Base-by-base conservation (phyloP, 2,888 invertebrate genomes). In the Oithona nana region DNA sequence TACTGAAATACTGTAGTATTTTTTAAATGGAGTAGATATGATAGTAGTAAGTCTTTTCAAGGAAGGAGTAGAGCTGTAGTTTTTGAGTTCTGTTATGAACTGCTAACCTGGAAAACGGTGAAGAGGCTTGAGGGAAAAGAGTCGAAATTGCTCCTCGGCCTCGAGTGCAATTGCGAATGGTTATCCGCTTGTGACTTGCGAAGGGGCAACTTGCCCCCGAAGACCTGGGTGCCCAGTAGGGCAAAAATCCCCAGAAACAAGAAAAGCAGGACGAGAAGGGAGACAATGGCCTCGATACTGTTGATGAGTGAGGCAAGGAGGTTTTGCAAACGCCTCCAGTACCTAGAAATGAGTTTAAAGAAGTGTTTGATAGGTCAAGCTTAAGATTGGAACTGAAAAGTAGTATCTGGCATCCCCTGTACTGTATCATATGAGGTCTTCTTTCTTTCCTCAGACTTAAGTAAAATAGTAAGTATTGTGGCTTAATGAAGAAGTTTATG, bases 231-330 rank as follows among this genome's bases (percentile, higher is more conserved):
- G 66, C 98, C 98, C 66, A 99, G 81, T 65, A 99, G 79, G 31
- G 98, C 95, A 76, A 98, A 99, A 76, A 99, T 99, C 75, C 99
- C 94, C 77, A 99, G 98, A 78, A 99, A 99, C 67, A 99, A 83
- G 77, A 98, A 99, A 71, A 99, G 81, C 68, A 99, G 82, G 66
- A 99, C 81, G 76, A 98, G 78, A 64, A 98, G 81, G 54, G 97
- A 97, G 65, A 95, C 97, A 74, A 98, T 98, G 64, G 98, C 97
- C 75, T 97, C 92, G 77, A 98, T 94, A 64, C 95, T 97, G 79
- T 98, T 97, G 70, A 99, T 81, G 68, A 99, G 79, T 29, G 97
- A 98, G 30, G 95, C 94, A 66, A 98, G 98, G 70, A 98, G 79
- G 78, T 98, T 98, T 64, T 97, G 89, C 64, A 99, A 80, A 0